A percentile compares a stretch with the other conserved stretches of the same genome.
These are phyloP conservation scores for Chrysemys picta DNA, from an alignment of 2,113 vertebrate genomes.

Conservation along the genomic window DNA sequence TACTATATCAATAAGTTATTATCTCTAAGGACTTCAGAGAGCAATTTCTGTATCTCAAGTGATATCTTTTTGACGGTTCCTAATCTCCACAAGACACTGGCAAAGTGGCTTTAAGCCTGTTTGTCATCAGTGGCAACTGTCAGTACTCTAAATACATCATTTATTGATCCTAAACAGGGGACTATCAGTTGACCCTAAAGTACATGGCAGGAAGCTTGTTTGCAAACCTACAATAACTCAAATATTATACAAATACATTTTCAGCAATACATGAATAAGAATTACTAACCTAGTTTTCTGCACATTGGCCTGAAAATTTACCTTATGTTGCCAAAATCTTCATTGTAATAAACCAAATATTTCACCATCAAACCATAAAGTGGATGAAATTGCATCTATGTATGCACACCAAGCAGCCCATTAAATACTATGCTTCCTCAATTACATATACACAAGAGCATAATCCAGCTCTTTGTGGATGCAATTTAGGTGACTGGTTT, in stretches of 20 bases:
- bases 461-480: background rate
- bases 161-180: background rate
- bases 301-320: background rate
- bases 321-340: background rate
- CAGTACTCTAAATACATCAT: background rate
- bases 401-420: background rate
- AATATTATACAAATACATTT: fast-evolving
- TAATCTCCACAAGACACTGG: background rate
- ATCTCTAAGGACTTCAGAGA: background rate
- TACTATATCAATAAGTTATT: background rate
- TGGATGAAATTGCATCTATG: background rate
- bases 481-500: background rate
- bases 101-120: background rate
- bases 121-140: background rate
- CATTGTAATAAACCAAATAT: background rate
- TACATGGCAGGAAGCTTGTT: background rate
- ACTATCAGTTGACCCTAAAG: background rate
- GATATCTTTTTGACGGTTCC: background rate
- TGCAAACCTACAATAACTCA: background rate
- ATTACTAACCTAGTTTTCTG: background rate
- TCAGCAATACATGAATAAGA: background rate
- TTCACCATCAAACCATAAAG: background rate
- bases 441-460: background rate
- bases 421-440: background rate
- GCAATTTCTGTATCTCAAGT: background rate